phyloP scores from a whole-genome alignment of 2,888 invertebrate species.

The Limnephilus rhombicus region DNA sequence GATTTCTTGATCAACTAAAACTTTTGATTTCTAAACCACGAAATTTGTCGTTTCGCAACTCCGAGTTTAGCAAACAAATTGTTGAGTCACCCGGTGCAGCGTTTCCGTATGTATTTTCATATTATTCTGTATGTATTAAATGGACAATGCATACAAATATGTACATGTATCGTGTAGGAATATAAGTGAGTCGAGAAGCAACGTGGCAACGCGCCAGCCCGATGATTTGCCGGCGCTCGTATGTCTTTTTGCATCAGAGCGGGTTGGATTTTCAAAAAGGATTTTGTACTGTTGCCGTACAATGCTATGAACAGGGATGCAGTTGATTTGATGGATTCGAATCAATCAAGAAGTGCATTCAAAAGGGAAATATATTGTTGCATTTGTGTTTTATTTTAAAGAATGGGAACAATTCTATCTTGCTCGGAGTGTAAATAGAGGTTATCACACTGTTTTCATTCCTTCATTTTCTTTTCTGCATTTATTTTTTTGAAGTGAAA shows the following conservation, averaged over 20 bases:
- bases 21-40: neutral
- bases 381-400: neutral
- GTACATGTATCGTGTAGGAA: neutral
- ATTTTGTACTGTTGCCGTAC: slow-evolving; percentile 4
- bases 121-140: neutral
- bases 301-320: neutral
- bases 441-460: neutral
- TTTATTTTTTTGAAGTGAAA: too few species aligned
- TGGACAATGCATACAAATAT: neutral
- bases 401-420: neutral
- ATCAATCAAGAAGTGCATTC: neutral
- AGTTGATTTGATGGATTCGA: neutral
- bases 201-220: slow-evolving; percentile 51
- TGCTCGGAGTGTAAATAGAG: neutral
- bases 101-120: neutral
- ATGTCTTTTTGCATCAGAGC: neutral
- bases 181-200: neutral
- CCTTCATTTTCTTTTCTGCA: neutral
- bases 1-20: neutral
- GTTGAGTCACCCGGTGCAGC: neutral
- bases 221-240: slow-evolving; percentile 35
- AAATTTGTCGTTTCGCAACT: neutral
- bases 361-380: neutral
- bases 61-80: neutral
- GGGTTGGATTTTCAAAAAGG: neutral